phyloP scores from a whole-genome alignment of 2,888 invertebrate species.

The Acleris cristana region DNA sequence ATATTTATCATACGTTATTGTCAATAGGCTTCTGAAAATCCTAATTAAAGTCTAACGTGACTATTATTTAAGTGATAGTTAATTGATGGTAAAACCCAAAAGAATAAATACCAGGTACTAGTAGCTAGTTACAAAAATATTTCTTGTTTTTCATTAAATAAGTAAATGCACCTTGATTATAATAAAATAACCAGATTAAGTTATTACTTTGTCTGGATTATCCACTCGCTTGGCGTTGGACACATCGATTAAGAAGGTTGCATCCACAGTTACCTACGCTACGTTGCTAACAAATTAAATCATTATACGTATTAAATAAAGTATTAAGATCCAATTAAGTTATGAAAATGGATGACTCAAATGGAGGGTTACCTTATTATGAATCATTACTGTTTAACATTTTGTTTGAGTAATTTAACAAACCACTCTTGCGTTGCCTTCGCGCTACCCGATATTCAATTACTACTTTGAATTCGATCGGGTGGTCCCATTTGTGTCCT shows the following conservation, averaged over 20 bases:
- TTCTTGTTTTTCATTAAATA: no score
- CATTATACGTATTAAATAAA: constrained; percentile 12
- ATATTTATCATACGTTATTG: no score
- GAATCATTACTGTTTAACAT: neutral
- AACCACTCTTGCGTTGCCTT: neutral
- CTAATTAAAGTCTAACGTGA: no score
- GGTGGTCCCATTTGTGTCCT: constrained; percentile 31
- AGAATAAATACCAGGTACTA: no score
- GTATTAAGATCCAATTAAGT: constrained; percentile 18
- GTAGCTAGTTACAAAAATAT: no score
- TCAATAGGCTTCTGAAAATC: no score
- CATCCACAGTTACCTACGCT: constrained; percentile 1
- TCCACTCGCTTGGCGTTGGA: neutral
- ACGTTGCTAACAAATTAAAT: constrained; percentile 19
- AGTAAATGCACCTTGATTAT: no score
- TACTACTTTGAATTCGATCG: constrained; percentile 17
- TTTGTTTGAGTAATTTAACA: neutral
- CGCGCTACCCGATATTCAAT: constrained; percentile 20
- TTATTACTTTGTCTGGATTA: no score
- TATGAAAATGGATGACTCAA: constrained; percentile 12
- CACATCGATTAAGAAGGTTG: neutral
- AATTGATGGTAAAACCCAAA: no score
- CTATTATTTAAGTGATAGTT: no score
- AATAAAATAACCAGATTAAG: no score
- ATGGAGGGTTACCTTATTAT: constrained; percentile 14